A percentile compares a stretch with the other conserved stretches of the same genome.
Conservation (phyloP, 2,113 vertebrate genomes). For the Marmota flaviventris region DNA sequence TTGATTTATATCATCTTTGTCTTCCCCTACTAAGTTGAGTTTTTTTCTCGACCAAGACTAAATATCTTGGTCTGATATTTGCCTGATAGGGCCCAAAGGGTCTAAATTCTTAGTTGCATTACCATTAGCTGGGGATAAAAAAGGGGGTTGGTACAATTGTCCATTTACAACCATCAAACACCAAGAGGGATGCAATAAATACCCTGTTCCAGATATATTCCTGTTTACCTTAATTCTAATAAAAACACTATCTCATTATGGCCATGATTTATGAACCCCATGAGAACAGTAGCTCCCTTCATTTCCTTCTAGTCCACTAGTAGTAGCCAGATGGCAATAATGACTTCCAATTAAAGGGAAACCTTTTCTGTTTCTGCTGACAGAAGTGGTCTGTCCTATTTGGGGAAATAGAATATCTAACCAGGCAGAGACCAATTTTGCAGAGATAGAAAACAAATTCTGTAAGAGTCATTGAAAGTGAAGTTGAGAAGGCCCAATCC, state of each 20-base stretch:
- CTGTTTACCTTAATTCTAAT: background rate
- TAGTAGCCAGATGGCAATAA: background rate
- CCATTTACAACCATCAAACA: background rate
- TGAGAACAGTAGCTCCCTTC: background rate
- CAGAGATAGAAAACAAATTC: background rate
- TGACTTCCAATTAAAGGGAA: background rate
- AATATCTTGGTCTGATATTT: background rate
- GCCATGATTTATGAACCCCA: background rate
- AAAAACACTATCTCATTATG: background rate
- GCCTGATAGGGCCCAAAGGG: background rate
- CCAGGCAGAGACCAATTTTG: slow-evolving; percentile 30
- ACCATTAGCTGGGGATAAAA: background rate
- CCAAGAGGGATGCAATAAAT: background rate
- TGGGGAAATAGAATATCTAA: background rate
- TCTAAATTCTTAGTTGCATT: background rate
- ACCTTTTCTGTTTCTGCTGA: background rate
- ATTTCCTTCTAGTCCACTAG: background rate
- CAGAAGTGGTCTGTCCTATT: background rate
- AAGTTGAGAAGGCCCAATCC: background rate
- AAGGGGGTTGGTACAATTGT: background rate
- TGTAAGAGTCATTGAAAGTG: background rate
- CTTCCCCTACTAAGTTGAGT: background rate
- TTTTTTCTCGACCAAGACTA: background rate
- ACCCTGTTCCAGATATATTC: background rate
- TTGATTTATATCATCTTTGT: background rate